Evolutionary conservation across 2,113 vertebrate species (phyloP).

Genomic region (Platichthys stellatus): DNA sequence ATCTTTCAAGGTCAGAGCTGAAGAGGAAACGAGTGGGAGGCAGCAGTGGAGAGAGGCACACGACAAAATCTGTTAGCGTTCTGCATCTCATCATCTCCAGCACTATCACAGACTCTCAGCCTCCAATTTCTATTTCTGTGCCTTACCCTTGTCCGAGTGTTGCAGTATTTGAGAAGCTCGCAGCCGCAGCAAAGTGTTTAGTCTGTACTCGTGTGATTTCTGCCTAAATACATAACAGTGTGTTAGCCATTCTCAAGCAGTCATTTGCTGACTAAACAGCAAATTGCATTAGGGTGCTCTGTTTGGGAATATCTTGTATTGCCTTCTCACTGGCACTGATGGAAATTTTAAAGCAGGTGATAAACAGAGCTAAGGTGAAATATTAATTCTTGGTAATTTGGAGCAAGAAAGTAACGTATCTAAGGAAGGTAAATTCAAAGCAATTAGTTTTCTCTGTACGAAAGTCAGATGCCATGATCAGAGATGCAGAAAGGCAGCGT

Average conservation of each 20-base stretch:
- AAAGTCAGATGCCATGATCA: too few relatives aligned
- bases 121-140: slow-evolving; percentile 17
- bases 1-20: slow-evolving; percentile 60
- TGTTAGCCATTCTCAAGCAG: slow-evolving; percentile 54
- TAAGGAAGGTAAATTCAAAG: slow-evolving; percentile 1
- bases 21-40: slow-evolving; percentile 41
- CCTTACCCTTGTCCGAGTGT: slow-evolving; percentile 11
- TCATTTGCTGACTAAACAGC: slow-evolving; percentile 67
- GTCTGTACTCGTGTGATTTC: slow-evolving; percentile 7
- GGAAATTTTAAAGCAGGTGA: slow-evolving; percentile 60
- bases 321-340: slow-evolving; percentile 64
- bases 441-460: too few relatives aligned
- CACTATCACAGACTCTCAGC: background rate
- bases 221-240: slow-evolving; percentile 19
- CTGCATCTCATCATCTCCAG: slow-evolving; percentile 24
- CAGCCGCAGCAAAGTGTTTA: background rate
- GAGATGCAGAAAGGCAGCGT: too few relatives aligned
- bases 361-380: slow-evolving; percentile 51
- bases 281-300: slow-evolving; percentile 19
- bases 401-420: slow-evolving; percentile 69
- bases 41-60: slow-evolving; percentile 24
- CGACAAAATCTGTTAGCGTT: slow-evolving; percentile 36
- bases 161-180: slow-evolving; percentile 11
- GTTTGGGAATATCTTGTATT: slow-evolving; percentile 48
- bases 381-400: slow-evolving; percentile 50